Evolutionary conservation across 2,113 vertebrate species (phyloP), one percentile per base, ranked within the genome.

Genomic region (Talpa occidentalis): DNA sequence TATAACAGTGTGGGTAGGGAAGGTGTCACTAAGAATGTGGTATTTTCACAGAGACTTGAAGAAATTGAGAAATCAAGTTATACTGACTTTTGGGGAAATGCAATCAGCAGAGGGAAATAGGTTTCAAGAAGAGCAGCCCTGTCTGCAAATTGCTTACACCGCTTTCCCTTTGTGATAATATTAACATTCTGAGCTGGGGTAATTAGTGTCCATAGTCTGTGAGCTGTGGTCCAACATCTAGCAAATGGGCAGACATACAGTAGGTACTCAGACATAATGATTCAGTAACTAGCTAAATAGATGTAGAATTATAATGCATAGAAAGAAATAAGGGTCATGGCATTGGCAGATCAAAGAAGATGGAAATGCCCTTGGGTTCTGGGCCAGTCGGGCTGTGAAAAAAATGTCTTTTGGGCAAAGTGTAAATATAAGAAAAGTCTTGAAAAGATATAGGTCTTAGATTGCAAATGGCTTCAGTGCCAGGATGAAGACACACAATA

Each of bases 81-180:
- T 0, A 4, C 40, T 77, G 32, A 74, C 35, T n/a, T 47, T 16
- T 67, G 47, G 40, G 32, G 40, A 66, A 35, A 49, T 40, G 19
- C 1, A 16, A 47, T 52, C 49, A 37, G n/a, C 28, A 16, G 44
- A 56, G 14, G 10, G 30, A 24, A 11, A 30, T 22, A 84, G 16
- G 24, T 15, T 66, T 35, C 40, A 49, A 47, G 4, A 72, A 70
- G 69, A 81, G 37, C n/a, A 64, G 11, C 54, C 26, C 42, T 81
- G 74, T 49, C 42, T 22, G 42, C 47, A 77, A 26, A 40, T 49
- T 47, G 54, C 35, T 56, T n/a, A 67, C 0, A 9, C 64, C 15
- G 1, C 7, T 22, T 32, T 32, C 64, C 47, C 3, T 32, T 44
- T 0, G 1, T 10, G 6, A 15, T 22, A 40, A 40, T 16, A 6